Conservation (phyloP, 2,797 vertebrate genomes). For the Dromococcyx pavoninus region DNA sequence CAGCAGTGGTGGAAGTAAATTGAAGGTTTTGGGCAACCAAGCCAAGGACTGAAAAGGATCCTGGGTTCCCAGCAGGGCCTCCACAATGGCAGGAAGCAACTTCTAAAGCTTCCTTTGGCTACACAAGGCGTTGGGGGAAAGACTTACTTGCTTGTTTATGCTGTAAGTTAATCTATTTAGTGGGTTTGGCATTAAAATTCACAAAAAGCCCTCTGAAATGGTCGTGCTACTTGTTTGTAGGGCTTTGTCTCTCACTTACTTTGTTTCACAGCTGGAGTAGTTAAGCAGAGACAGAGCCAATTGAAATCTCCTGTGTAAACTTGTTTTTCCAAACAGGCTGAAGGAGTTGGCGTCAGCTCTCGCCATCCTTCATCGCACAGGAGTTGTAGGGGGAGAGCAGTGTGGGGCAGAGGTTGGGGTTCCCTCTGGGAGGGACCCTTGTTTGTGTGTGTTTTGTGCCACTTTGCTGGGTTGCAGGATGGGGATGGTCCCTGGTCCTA, state of each 20-base stretch:
- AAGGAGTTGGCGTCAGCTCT: background rate
- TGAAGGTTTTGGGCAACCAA: slow-evolving; percentile 21
- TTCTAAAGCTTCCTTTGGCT: slow-evolving; percentile 59
- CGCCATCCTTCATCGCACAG: rapidly evolving
- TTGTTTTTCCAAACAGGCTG: slow-evolving; percentile 8
- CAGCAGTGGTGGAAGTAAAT: background rate
- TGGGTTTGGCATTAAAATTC: slow-evolving; percentile 39
- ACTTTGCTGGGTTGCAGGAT: background rate
- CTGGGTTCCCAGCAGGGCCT: slow-evolving; percentile 56
- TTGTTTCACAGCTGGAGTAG: slow-evolving; percentile 58
- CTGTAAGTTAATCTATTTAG: slow-evolving; percentile 68
- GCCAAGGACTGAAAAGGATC: slow-evolving; percentile 36
- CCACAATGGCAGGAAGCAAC: slow-evolving; percentile 67
- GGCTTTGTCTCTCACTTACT: slow-evolving; percentile 50
- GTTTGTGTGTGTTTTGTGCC: background rate
- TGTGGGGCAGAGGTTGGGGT: background rate
- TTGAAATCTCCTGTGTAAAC: slow-evolving; percentile 12
- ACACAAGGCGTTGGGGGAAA: slow-evolving; percentile 41
- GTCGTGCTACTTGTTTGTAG: slow-evolving; percentile 13
- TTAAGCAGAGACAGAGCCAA: slow-evolving; percentile 21
- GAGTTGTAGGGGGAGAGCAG: background rate
- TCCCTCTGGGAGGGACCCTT: background rate
- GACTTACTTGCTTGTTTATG: slow-evolving; percentile 68
- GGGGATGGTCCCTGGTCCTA: background rate
- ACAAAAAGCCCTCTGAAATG: slow-evolving; percentile 47